These are phyloP conservation scores for Gasteruption jaculator DNA, from an alignment of 2,888 invertebrate genomes.

Conservation along the genomic window DNA sequence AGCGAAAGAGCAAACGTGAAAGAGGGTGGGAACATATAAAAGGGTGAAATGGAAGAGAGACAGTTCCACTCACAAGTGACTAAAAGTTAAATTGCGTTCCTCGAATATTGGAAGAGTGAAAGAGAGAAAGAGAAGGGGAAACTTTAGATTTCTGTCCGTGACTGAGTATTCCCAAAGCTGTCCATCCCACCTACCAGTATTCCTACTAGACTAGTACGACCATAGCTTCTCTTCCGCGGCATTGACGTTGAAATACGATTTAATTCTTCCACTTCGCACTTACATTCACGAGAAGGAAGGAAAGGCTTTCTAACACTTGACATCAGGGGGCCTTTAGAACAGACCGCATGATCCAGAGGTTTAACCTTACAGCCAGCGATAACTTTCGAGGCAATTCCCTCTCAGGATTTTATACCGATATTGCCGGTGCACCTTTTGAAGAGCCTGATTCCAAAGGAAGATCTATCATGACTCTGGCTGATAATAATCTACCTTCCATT, in stretches of 20 bases:
- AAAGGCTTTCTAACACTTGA: slow-evolving; percentile 22
- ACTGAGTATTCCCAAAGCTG: slow-evolving; percentile 44
- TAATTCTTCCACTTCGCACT: slow-evolving; percentile 43
- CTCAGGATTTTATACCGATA: too few species aligned
- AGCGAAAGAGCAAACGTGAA: slow-evolving; percentile 5
- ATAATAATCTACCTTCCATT: too few species aligned
- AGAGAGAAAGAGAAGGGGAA: slow-evolving; percentile 28
- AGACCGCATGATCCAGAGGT: too few species aligned
- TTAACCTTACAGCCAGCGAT: too few species aligned
- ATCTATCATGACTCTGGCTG: too few species aligned
- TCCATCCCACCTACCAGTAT: slow-evolving; percentile 23
- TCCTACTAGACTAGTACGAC: neutral
- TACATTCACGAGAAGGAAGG: slow-evolving; percentile 28
- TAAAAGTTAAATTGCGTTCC: slow-evolving; percentile 49
- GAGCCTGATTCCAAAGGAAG: too few species aligned
- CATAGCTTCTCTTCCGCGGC: slow-evolving; percentile 26
- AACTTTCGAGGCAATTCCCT: too few species aligned
- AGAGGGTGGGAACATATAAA: slow-evolving; percentile 5
- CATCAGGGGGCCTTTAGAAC: too few species aligned
- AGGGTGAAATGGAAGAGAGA: slow-evolving; percentile 11
- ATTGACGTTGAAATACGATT: slow-evolving; percentile 46
- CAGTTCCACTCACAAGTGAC: slow-evolving; percentile 37
- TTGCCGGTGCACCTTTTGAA: too few species aligned
- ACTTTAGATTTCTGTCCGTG: slow-evolving; percentile 43
- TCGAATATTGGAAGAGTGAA: slow-evolving; percentile 30